Evolutionary conservation across 2,797 vertebrate species (phyloP), one percentile per base, ranked within the genome.

Genomic region (Neopelma chrysocephalum): DNA sequence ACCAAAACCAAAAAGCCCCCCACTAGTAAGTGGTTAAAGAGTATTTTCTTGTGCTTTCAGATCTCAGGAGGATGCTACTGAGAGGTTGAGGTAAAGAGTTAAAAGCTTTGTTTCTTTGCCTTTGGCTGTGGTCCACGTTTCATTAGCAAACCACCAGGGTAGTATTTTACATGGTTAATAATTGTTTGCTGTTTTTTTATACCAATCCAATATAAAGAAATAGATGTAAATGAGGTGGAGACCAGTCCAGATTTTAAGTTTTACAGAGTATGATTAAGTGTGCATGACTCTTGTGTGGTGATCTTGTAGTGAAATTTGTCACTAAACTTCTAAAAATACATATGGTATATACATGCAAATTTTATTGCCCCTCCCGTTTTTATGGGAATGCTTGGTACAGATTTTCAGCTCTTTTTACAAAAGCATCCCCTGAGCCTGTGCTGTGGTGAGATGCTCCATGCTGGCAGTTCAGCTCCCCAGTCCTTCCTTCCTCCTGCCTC

Each of bases 391-490:
- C 19, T 54, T 82, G 45, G 38, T n/a, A 32, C 9, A 32, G 25
- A 11, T 68, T 91, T 36, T 27, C 14, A 16, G 4, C 16, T 77
- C 6, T 45, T 48, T 45, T 43, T 36, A 31, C 17, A 15, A 56
- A 71, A 89, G 8, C 8, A 3, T 82, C 4, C 6, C 21, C 42
- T 32, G 23, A 36, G 19, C 38, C 25, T 69, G 29, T 61, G 66
- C 38, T 0, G 0, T 22, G 68, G 23, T 0, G 0, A 70, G 56
- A 40, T 82, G 26, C 31, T 70, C 0, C 0, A 1, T 68, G 31
- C 57, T 75, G 64, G 32, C 21, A 8, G 31, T 36, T 72, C 68
- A 38, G 4, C 27, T 20, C 3, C 0, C 15, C 3, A 1, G 3
- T 69, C 19, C 12, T 62, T 15, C 47, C 25, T 82, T 80, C 34